phyloP scores from a whole-genome alignment of 2,797 vertebrate species.

The Aulostomus chinensis region DNA sequence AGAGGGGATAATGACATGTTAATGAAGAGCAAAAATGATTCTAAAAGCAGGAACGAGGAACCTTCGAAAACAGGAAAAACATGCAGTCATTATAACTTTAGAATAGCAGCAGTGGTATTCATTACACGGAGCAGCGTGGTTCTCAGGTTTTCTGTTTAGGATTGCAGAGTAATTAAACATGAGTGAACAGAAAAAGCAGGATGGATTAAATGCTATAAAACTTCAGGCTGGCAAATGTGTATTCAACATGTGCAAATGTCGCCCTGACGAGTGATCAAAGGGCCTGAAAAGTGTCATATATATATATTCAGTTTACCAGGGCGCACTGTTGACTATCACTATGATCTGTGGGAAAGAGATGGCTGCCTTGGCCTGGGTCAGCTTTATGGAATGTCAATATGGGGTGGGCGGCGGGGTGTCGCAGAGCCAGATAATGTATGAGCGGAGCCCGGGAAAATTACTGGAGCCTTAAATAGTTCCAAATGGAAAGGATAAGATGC shows the following conservation, averaged over 20 bases:
- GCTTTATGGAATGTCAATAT: slow-evolving; percentile 76
- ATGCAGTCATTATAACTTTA: slow-evolving; percentile 22
- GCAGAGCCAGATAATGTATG: slow-evolving; percentile 59
- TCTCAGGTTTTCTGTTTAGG: slow-evolving; percentile 34
- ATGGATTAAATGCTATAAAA: slow-evolving; percentile 21
- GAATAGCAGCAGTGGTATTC: slow-evolving; percentile 25
- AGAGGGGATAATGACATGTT: slow-evolving; percentile 56
- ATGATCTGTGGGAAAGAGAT: slow-evolving; percentile 70
- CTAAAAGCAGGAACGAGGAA: slow-evolving; percentile 29
- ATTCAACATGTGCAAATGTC: slow-evolving; percentile 12
- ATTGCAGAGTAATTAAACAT: slow-evolving; percentile 10
- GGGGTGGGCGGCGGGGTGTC: slow-evolving; percentile 32
- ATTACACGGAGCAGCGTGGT: slow-evolving; percentile 17
- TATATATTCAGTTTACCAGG: slow-evolving; percentile 24
- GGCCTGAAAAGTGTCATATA: slow-evolving; percentile 24
- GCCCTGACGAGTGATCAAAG: slow-evolving; percentile 26
- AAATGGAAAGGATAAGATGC: slow-evolving; percentile 55
- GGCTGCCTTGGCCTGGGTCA: slow-evolving; percentile 65
- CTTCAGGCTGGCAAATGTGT: slow-evolving; percentile 16
- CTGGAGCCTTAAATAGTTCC: slow-evolving; percentile 68
- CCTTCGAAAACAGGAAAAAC: slow-evolving; percentile 28
- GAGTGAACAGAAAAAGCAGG: slow-evolving; percentile 12
- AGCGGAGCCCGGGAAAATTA: slow-evolving; percentile 64
- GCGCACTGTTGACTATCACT: slow-evolving; percentile 41
- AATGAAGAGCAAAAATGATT: slow-evolving; percentile 57